Evolutionary conservation across 2,113 vertebrate genomes (phyloP).

Genomic region (Scophthalmus maximus): DNA sequence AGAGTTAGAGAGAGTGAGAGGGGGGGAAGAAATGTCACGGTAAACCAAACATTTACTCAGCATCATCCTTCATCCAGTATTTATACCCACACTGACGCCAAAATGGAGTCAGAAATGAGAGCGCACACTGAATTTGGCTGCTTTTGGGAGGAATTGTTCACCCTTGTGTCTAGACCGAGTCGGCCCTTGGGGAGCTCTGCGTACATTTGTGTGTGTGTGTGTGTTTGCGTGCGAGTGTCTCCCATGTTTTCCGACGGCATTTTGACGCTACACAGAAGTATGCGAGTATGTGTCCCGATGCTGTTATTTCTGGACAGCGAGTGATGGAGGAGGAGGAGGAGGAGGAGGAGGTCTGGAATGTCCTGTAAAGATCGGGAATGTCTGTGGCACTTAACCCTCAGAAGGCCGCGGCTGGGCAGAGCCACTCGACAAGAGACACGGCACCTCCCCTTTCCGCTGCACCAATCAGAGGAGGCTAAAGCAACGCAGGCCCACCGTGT

Average conservation of each 20-base stretch:
- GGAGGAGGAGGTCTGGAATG: conserved; percentile 58
- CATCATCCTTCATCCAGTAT: conserved; percentile 14
- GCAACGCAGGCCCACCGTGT: neutral
- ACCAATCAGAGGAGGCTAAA: conserved; percentile 12
- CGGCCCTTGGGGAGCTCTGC: conserved; percentile 15
- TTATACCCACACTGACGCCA: conserved; percentile 1
- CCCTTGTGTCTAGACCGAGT: conserved; percentile 62
- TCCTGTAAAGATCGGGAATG: conserved; percentile 67
- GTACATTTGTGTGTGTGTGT: neutral
- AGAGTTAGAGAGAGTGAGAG: neutral
- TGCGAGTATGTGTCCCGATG: neutral
- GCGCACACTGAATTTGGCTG: conserved; percentile 16
- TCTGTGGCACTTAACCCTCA: conserved; percentile 57
- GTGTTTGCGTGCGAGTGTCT: neutral
- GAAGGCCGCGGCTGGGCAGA: conserved; percentile 19
- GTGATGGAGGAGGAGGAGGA: conserved; percentile 6
- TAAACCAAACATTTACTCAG: conserved; percentile 26
- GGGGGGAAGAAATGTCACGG: neutral
- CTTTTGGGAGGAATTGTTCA: conserved; percentile 22
- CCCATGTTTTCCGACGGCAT: conserved; percentile 17
- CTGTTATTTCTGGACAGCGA: conserved; percentile 65
- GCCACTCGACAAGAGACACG: neutral
- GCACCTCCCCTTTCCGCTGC: neutral
- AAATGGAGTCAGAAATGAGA: conserved; percentile 19
- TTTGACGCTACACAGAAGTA: conserved; percentile 16